A percentile compares a stretch with the other conserved stretches of the same genome.
phyloP scores from a whole-genome alignment of 2,113 vertebrate genomes.

The Hypomesus transpacificus region DNA sequence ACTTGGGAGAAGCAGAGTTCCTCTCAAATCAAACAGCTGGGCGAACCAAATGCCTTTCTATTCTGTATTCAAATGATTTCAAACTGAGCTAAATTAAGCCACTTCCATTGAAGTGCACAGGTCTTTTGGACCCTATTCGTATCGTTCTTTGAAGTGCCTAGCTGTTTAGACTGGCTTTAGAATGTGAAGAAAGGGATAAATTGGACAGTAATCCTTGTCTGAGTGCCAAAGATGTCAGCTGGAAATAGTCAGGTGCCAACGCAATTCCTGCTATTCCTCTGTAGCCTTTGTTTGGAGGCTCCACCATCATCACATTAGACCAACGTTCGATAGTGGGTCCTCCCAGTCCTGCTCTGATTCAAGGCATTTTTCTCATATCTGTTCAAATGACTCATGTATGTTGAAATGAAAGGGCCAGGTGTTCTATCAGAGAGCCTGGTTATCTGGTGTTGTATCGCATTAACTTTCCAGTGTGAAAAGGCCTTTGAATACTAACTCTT shows the following conservation, averaged over 20 bases:
- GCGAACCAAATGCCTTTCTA: conserved; percentile 61
- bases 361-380: conserved; percentile 46
- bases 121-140: conserved; percentile 54
- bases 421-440: conserved; percentile 55
- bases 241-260: conserved; percentile 67
- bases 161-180: conserved; percentile 68
- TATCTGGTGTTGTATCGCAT: conserved; percentile 34
- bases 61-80: conserved; percentile 61
- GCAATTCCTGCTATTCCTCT: conserved; percentile 65
- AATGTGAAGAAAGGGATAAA: conserved; percentile 68
- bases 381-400: conserved; percentile 47
- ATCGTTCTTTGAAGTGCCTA: conserved; percentile 67
- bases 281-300: conserved; percentile 62
- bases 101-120: conserved; percentile 60
- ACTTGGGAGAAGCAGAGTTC: conserved; percentile 27
- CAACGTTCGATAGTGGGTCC: conserved; percentile 35
- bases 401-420: conserved; percentile 70
- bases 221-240: conserved; percentile 67
- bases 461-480: conserved; percentile 33
- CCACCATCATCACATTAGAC: conserved; percentile 57
- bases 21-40: conserved; percentile 32
- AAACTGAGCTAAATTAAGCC: conserved; percentile 62
- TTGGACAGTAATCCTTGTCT: conserved; percentile 70
- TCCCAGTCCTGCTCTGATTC: conserved; percentile 30
- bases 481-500: conserved; percentile 47